Evolutionary conservation across 2,113 vertebrate species (phyloP), one percentile per base, ranked within the genome.

Genomic region (Clarias magur): DNA sequence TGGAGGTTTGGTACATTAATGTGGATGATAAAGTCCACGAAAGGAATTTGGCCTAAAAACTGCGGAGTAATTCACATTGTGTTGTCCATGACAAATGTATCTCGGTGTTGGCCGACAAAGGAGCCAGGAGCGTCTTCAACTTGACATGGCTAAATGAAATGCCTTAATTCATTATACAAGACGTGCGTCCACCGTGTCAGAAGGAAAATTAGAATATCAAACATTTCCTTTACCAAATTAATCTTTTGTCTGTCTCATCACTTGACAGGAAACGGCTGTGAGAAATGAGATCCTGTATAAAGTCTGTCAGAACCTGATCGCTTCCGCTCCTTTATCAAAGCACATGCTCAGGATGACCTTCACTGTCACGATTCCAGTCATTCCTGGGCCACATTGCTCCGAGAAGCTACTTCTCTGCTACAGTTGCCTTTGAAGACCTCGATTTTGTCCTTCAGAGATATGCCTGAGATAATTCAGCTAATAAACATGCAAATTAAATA

Each of bases 181-280:
- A 87, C 90, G 63, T 89, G 90, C 92, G 92, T 89, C 93, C 93
- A 93, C 92, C 93, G 93, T 93, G 95, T 95, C 94, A 91, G 88
- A 89, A 80, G 88, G 91, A 91, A 95, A 95, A 95, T 95, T 92
- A 93, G 92, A 95, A 94, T 95, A 96, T 95, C 94, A 94, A 95
- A 95, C 94, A 95, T 94, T 88, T 87, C 87, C 90, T 88, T 89
- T 88, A 90, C 86, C 90, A 92, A 90, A 87, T 89, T 87, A 91
- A 42, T 90, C 89, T 63, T 70, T 90, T 92, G 88, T 88, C 90
- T 90, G 88, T 90, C 81, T 67, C 34, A n/a, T 9, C 42, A 54
- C 13, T 67, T 53, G 62, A 54, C 62, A 83, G 42, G 81, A 67
- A 30, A 67, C 27, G 8, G 62, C 81, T 83, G 25, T 27, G 42